A percentile compares a stretch with the other conserved stretches of the same genome.
Evolutionary conservation across 2,888 invertebrate species (phyloP).

Genomic region (Hypercompe scribonia): DNA sequence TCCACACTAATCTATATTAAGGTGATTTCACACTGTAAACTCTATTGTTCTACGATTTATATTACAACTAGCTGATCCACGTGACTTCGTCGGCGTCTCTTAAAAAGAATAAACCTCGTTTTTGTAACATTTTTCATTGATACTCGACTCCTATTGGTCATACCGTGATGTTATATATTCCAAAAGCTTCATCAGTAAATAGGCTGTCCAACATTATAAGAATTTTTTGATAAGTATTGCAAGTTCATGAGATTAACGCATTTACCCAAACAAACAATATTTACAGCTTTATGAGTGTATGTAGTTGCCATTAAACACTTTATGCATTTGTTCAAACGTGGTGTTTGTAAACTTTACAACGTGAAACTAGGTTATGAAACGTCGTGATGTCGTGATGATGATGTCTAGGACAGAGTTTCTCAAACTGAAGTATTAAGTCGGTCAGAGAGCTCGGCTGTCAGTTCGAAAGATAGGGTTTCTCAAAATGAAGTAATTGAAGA

Average conservation of each 20-base stretch:
- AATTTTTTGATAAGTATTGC: too few species aligned
- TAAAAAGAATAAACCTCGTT: too few species aligned
- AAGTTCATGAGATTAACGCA: not conserved
- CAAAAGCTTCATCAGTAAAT: not conserved
- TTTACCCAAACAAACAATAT: not conserved
- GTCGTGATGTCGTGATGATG: not conserved
- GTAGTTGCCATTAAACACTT: not conserved
- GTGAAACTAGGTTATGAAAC: not conserved
- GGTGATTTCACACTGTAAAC: slow-evolving; percentile 14
- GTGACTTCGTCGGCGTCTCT: not conserved
- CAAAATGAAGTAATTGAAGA: too few species aligned
- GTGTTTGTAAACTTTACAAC: not conserved
- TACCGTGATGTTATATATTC: not conserved
- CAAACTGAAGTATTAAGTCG: not conserved
- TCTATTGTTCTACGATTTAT: not conserved
- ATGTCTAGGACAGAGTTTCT: not conserved
- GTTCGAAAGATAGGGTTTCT: too few species aligned
- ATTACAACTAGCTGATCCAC: not conserved
- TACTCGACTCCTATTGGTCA: not conserved
- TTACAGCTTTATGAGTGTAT: not conserved
- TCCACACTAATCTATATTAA: slow-evolving; percentile 19
- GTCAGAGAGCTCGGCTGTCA: too few species aligned
- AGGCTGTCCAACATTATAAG: too few species aligned
- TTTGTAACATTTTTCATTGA: not conserved
- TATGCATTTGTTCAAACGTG: not conserved